Base-by-base conservation (phyloP, 2,113 vertebrate genomes). In the Erythrolamprus reginae region DNA sequence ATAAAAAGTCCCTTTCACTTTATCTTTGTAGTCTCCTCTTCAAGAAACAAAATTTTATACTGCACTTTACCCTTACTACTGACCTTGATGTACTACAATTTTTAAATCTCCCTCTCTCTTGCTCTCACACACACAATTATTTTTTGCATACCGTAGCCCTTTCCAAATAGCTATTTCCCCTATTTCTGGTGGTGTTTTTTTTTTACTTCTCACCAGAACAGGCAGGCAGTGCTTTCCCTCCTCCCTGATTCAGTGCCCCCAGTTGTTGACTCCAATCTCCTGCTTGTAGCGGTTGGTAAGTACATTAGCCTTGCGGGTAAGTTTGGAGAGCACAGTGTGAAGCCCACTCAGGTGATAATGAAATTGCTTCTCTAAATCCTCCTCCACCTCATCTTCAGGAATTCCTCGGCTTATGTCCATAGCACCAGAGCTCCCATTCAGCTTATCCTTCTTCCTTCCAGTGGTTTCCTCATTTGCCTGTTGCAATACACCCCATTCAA, bases 231-330 rank as follows among this genome's bases (percentile, higher is more conserved):
- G 50, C 53, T 70, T 55, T 38, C 42, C 38, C 47, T 51, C 91
- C 91, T 82, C 65, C 50, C 61, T 13, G 6, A 24, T 92, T 98
- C 97, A 99, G 91, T 98, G 97, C 85, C 98, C 96, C 96, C 98
- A 99, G 88, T 97, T 98, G 92, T 98, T 96, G 92, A 99, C 98
- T 85, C 98, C 98, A 28, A 99, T 97, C 96, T 99, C 98, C 96
- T 99, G 96, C 93, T 99, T 99, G 97, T 99, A 99, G 96, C 99
- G 97, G 96, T 98, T 98, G 93, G 99, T 99, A 90, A 99, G 98
- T 33, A 97, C 97, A 96, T 98, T 97, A 94, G 99, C 99, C 96
- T 99, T 98, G 91, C 96, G 96, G 2, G 99, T 99, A 55, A 99
- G 98, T 95, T 99, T 99, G 95, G 97, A 98, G 87, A 99, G 98